Conservation (phyloP, 2,113 vertebrate genomes). For the Gymnorhina tibicen region DNA sequence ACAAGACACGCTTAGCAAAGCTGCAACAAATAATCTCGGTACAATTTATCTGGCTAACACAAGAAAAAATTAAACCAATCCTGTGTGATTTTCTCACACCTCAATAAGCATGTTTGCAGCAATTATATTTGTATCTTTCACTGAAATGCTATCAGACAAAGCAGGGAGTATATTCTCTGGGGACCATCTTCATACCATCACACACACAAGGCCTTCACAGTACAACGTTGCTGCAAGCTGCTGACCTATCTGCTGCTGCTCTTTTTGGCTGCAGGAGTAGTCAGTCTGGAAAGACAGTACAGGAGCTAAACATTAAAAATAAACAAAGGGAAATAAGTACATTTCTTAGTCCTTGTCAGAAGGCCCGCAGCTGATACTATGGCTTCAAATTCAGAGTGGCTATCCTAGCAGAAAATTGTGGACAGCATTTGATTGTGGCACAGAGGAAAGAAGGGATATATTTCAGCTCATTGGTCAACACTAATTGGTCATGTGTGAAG, state of each 20-base stretch:
- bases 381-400: background rate
- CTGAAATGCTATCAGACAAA: background rate
- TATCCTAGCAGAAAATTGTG: background rate
- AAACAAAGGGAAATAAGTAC: background rate
- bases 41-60: background rate
- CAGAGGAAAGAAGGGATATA: background rate
- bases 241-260: background rate
- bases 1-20: background rate
- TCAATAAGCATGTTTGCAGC: background rate
- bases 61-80: background rate
- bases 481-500: background rate
- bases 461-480: background rate
- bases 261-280: background rate
- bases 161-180: background rate
- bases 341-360: background rate
- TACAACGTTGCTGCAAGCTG: background rate
- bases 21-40: background rate
- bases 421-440: background rate
- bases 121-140: background rate
- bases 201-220: background rate
- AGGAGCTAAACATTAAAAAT: background rate
- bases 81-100: background rate
- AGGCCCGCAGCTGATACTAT: background rate
- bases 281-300: background rate
- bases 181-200: background rate